Evolutionary conservation across 2,113 vertebrate species (phyloP).

Genomic region (Xiphophorus couchianus): DNA sequence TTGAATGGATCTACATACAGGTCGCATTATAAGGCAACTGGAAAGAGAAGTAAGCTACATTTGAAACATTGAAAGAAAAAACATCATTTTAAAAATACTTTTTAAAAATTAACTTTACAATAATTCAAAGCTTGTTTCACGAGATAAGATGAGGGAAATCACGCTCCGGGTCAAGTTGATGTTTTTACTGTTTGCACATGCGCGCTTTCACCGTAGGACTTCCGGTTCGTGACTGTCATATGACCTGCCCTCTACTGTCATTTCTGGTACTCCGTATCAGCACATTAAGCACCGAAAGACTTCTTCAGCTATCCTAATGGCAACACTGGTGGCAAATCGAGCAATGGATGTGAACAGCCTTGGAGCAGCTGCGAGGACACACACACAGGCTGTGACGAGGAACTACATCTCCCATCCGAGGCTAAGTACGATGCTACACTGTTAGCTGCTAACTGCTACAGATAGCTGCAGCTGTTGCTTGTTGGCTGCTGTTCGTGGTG

Average conservation of each 20-base stretch:
- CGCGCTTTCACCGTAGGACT: slow-evolving; percentile 16
- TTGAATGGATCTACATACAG: too few relatives aligned
- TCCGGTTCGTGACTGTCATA: slow-evolving; percentile 69
- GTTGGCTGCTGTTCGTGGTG: slow-evolving; percentile 22
- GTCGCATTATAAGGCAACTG: too few relatives aligned
- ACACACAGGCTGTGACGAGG: slow-evolving; percentile 82
- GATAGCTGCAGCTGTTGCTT: slow-evolving; percentile 11
- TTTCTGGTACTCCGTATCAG: slow-evolving; percentile 11
- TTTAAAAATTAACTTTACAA: too few relatives aligned
- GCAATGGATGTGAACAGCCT: slow-evolving; percentile 78
- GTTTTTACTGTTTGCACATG: not conserved
- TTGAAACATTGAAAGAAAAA: too few relatives aligned
- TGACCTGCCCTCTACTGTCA: slow-evolving; percentile 64
- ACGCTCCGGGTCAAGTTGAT: not conserved
- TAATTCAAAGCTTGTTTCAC: too few relatives aligned
- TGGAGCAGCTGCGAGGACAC: slow-evolving; percentile 77
- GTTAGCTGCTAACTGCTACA: slow-evolving; percentile 7
- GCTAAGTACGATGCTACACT: slow-evolving; percentile 76
- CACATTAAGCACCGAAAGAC: not conserved
- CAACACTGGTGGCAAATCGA: slow-evolving; percentile 77
- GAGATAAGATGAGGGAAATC: too few relatives aligned
- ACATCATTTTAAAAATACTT: too few relatives aligned
- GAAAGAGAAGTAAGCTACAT: too few relatives aligned
- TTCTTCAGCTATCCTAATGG: slow-evolving; percentile 61
- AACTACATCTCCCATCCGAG: slow-evolving; percentile 86